Percentiles rank a stretch among this genome's conserved stretches.
Evolutionary conservation across 2,888 invertebrate species (phyloP).

Genomic region (Anoplius nigerrimus): DNA sequence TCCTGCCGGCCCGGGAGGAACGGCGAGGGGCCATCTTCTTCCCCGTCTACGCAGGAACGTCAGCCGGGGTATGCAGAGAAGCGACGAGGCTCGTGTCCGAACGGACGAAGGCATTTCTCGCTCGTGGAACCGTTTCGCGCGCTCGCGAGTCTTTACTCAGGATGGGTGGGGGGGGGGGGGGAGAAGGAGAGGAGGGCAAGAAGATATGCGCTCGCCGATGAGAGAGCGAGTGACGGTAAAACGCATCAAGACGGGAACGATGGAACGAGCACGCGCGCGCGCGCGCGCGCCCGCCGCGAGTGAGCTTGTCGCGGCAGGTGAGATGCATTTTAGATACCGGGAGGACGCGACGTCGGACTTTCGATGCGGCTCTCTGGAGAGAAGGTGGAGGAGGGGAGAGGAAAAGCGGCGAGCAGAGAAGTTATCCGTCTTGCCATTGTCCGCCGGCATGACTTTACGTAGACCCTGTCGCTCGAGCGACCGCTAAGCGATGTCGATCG

Average conservation of each 20-base stretch:
- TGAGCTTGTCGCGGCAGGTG: not conserved
- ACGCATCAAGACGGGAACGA: not conserved
- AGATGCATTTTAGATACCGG: constrained; percentile 5
- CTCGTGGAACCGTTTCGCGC: not conserved
- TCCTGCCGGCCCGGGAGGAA: constrained; percentile 20
- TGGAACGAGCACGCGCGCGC: too few species aligned
- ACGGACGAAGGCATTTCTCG: constrained; percentile 3
- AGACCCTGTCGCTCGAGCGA: too few species aligned
- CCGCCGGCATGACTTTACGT: too few species aligned
- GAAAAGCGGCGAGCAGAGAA: too few species aligned
- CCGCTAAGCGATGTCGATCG: too few species aligned
- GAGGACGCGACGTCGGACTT: not conserved
- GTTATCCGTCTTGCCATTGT: too few species aligned
- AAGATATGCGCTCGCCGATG: not conserved
- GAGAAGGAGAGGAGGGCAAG: not conserved
- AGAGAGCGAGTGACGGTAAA: not conserved
- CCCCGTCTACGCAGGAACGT: not conserved
- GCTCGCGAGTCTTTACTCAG: too few species aligned
- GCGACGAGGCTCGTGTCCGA: not conserved
- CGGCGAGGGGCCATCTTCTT: constrained; percentile 7
- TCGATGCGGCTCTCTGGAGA: not conserved
- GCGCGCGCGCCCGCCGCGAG: not conserved
- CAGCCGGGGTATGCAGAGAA: constrained; percentile 5
- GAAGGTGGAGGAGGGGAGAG: too few species aligned
- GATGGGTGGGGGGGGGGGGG: too few species aligned